Base-by-base conservation (phyloP, 2,113 vertebrate genomes). In the Labeo rohita region DNA sequence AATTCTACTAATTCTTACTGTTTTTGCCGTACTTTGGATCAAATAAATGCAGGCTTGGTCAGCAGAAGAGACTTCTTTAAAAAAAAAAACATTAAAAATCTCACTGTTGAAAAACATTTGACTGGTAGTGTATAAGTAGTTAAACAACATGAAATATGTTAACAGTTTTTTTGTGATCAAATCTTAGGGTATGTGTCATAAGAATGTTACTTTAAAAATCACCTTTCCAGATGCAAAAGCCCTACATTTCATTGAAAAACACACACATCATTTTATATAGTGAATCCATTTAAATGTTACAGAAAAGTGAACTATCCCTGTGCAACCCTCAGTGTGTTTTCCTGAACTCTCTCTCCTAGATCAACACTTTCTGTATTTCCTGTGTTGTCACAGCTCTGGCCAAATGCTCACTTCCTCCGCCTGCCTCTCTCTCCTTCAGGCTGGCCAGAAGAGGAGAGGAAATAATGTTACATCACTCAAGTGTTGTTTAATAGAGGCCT, bases 401-500 rank as follows among this genome's bases (percentile, higher is more conserved):
- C n/a, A 13, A 52, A 49, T 13, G n/a, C 3, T 77, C 15, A 77
- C 52, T 77, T 77, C 75, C 75, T 77, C 23, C 52, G 21, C 72
- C 23, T 76, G 21, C 72, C 21, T 43, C 36, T 18, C 72, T 23
- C 72, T 34, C n/a, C n/a, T 13, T 50, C n/a, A 28, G 11, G 11
- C 6, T 9, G 1, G 70, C 39, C 61, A 50, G 13, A 0, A n/a
- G 45, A 21, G 28, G 21, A 72, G 34, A 73, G 82, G 82, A 84
- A 84, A 59, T n/a, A 3, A 36, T n/a, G 49, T 73, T n/a, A 45
- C 49, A 21, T 84, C 82, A 73, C 36, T 45, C 68, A 5, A 45
- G 82, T 9, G 49, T 84, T 84, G 82, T 84, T 83, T 72, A 83
- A 83, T 8, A 54, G 81, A 73, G 66, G 81, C 66, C 50, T 83